Conservation (phyloP, 2,888 invertebrate species). For the Empis livida region DNA sequence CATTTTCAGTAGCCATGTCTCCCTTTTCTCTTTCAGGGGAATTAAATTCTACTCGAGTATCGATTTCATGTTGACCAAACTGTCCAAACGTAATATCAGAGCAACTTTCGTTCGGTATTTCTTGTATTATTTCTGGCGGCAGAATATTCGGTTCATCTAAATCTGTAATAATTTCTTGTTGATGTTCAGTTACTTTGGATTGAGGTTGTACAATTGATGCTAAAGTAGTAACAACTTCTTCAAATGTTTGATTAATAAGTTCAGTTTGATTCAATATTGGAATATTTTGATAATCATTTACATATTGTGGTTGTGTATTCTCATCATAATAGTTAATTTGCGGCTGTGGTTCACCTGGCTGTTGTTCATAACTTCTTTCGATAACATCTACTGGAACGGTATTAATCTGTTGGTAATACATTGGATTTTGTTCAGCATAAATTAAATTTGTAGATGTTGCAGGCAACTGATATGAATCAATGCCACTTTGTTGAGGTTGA, state of each 20-base stretch:
- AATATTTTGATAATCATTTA: constrained; percentile 8
- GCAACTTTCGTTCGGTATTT: constrained; percentile 8
- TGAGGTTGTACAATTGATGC: constrained; percentile 12
- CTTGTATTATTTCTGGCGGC: constrained; percentile 1
- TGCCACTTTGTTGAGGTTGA: constrained; percentile 13
- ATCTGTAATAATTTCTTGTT: not conserved
- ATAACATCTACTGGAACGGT: constrained; percentile 7
- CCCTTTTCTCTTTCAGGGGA: constrained; percentile 18
- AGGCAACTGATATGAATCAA: constrained; percentile 19
- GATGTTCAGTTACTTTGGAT: constrained; percentile 11
- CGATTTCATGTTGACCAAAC: constrained; percentile 29
- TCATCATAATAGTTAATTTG: constrained; percentile 1
- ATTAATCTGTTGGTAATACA: constrained; percentile 13
- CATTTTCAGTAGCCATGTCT: not conserved
- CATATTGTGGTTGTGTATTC: constrained; percentile 10
- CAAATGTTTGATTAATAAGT: constrained; percentile 3
- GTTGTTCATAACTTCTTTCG: constrained; percentile 12
- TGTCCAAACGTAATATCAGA: constrained; percentile 31
- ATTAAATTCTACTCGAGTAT: constrained; percentile 12
- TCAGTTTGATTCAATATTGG: constrained; percentile 19
- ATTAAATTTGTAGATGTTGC: constrained; percentile 7
- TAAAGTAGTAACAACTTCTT: not conserved
- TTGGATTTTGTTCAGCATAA: constrained; percentile 14
- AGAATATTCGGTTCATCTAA: not conserved
- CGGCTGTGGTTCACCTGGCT: constrained; percentile 10